These are phyloP conservation scores for Pyxicephalus adspersus DNA, from an alignment of 2,113 vertebrate species.

Conservation along the genomic window DNA sequence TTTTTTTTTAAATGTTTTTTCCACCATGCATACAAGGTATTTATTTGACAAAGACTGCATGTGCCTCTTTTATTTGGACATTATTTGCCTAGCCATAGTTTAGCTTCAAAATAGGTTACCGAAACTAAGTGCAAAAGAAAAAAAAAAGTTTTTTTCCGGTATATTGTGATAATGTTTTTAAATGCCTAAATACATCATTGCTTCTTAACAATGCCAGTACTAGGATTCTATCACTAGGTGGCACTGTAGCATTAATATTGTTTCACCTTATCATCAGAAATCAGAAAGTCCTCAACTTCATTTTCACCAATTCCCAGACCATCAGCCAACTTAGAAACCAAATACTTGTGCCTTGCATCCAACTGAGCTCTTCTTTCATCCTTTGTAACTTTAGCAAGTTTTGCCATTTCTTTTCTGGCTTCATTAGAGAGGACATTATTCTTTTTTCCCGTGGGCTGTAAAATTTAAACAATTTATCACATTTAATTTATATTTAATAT, in stretches of 20 bases:
- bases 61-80: too few species aligned
- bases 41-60: too few species aligned
- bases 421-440: slow-evolving; percentile 70
- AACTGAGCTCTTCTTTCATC: slow-evolving; percentile 74
- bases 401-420: slow-evolving; percentile 72
- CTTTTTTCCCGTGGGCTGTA: slow-evolving; percentile 70
- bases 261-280: slow-evolving; percentile 77
- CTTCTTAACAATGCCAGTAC: not conserved
- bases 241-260: not conserved
- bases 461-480: slow-evolving; percentile 39
- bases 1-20: too few species aligned
- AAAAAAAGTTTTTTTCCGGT: not conserved
- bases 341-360: slow-evolving; percentile 75
- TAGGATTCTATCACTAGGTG: not conserved
- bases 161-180: too few species aligned
- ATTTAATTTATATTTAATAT: too few species aligned
- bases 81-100: too few species aligned
- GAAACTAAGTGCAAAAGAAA: slow-evolving; percentile 37
- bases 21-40: too few species aligned
- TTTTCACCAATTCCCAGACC: slow-evolving; percentile 64
- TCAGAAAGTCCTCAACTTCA: slow-evolving; percentile 74
- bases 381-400: slow-evolving; percentile 67
- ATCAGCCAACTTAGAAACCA: slow-evolving; percentile 73
- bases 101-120: too few species aligned
- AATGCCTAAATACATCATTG: too few species aligned